Evolutionary conservation across 2,888 invertebrate genomes (phyloP), one percentile per base, ranked within the genome.

Genomic region (Adineta ricciae): DNA sequence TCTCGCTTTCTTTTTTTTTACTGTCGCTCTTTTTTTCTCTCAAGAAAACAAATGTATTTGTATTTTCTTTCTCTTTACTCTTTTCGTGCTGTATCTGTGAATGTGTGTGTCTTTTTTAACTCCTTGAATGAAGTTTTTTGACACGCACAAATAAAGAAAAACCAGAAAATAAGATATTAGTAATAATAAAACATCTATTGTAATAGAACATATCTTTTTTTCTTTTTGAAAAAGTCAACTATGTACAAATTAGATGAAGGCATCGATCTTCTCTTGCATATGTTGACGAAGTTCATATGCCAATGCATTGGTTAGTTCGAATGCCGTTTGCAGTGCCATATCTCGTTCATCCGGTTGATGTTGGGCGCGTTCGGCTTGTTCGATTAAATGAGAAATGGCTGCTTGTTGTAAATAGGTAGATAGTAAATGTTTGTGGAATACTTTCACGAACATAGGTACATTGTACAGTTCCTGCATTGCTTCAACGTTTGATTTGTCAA

Each of bases 101-200:
- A 46, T 46, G 64, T 64, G 32, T 5, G 64, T 27, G 64, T 64
- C 64, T 32, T 36, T 19, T 64, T 19, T n/a, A 64, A 32, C 64
- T 64, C 64, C 64, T 64, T 64, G 64, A 64, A 64, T 64, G 64
- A 64, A 64, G 64, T 64, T 64, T 64, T 36, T 27, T 64, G 64
- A 32, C 64, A 32, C 64, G 32, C 64, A 64, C 32, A 64, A 64
- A 64, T 64, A 64, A 64, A 64, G 21, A 64, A 64, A 64, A 64
- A 32, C 8, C 32, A 21, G 4, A 54, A 21, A 24, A 52, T 3
- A 54, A 54, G 21, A 54, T n/a, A 56, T 56, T 56, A 27, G 56
- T 27, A 56, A 56, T 14, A 56, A 27, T 27, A 56, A 56, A 56
- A 9, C 24, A 36, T 11, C 27, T 54, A 24, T n/a, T 24, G 8